Evolutionary conservation across 2,113 vertebrate genomes (phyloP).

Genomic region (Osmerus mordax): DNA sequence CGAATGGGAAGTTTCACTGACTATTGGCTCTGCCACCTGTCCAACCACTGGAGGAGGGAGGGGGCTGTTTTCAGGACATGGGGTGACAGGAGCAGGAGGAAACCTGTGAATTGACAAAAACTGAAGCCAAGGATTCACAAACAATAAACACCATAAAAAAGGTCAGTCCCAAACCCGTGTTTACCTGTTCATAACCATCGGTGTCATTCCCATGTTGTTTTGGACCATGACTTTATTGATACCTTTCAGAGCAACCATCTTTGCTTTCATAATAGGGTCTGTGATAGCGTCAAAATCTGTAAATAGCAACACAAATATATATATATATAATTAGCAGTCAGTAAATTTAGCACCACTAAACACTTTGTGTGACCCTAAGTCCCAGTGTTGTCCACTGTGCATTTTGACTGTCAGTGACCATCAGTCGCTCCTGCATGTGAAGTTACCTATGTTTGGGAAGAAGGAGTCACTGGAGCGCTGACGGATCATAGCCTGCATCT

Average conservation of each 20-base stretch:
- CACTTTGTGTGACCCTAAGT: too few species aligned
- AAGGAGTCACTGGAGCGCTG: slow-evolving; percentile 89
- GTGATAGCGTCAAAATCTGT: slow-evolving; percentile 96
- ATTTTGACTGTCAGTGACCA: not conserved
- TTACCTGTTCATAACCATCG: slow-evolving; percentile 94
- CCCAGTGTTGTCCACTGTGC: not conserved
- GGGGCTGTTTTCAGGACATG: slow-evolving; percentile 73
- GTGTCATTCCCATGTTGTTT: slow-evolving; percentile 89
- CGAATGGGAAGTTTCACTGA: not conserved
- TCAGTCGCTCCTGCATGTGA: not conserved
- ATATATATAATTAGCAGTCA: too few species aligned
- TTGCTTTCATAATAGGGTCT: slow-evolving; percentile 99
- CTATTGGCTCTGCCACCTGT: slow-evolving; percentile 74
- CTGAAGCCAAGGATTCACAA: not conserved
- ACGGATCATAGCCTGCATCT: slow-evolving; percentile 99
- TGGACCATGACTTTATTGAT: slow-evolving; percentile 99
- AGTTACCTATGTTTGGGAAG: slow-evolving; percentile 94
- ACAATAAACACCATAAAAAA: not conserved
- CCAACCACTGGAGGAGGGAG: slow-evolving; percentile 78
- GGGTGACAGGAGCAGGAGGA: slow-evolving; percentile 75
- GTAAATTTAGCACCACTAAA: too few species aligned
- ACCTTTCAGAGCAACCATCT: slow-evolving; percentile 98
- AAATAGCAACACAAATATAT: slow-evolving; percentile 36
- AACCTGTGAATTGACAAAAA: slow-evolving; percentile 70
- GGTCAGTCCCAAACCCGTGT: not conserved